Evolutionary conservation across 2,113 vertebrate species (phyloP).

Genomic region (Azemiops feae): DNA sequence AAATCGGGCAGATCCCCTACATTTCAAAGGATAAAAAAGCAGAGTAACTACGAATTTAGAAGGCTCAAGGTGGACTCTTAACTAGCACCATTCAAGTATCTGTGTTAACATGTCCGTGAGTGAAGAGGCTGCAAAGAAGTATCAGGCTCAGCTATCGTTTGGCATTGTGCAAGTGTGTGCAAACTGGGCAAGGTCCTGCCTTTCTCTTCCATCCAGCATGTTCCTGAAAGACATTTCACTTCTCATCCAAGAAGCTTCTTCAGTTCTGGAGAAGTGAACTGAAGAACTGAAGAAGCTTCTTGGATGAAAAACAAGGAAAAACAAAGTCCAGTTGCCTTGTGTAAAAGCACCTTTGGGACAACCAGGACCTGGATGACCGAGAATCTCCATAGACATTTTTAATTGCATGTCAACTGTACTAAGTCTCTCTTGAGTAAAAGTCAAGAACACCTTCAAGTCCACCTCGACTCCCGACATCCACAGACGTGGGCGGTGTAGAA

Average conservation of each 20-base stretch:
- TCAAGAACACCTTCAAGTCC: background rate
- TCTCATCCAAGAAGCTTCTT: background rate
- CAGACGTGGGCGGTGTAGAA: background rate
- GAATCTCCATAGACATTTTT: background rate
- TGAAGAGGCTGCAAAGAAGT: background rate
- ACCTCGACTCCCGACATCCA: background rate
- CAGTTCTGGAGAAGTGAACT: background rate
- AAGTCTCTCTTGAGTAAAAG: background rate
- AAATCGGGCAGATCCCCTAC: slow-evolving; percentile 70
- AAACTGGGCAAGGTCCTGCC: background rate
- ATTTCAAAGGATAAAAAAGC: slow-evolving; percentile 48
- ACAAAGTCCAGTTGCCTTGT: background rate
- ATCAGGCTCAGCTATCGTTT: background rate
- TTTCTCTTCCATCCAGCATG: background rate
- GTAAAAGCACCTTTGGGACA: background rate
- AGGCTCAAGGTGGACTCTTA: slow-evolving; percentile 14
- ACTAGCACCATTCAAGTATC: background rate
- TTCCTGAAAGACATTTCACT: background rate
- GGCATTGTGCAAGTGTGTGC: background rate
- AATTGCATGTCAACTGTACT: background rate
- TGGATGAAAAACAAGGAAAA: background rate
- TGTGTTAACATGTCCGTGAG: background rate
- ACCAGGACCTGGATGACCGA: background rate
- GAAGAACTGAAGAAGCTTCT: background rate
- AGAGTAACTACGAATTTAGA: background rate